These are phyloP conservation scores for Zaprionus africanus DNA, from an alignment of 1,140 invertebrate species.

Conservation along the genomic window DNA sequence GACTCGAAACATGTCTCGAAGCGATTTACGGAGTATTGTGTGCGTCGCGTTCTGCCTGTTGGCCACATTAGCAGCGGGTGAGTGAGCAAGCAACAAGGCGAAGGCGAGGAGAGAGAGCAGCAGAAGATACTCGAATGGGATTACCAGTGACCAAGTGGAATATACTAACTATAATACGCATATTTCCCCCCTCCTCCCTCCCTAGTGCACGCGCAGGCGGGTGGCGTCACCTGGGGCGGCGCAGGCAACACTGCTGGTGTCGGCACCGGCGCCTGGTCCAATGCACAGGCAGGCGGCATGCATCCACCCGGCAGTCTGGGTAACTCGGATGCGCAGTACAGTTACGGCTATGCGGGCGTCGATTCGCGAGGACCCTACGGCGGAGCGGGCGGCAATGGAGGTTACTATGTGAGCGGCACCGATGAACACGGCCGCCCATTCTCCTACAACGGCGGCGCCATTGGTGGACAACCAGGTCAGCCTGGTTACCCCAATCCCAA, in stretches of 20 bases:
- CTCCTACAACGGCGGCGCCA: conserved; percentile 53
- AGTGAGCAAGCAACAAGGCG: conserved; percentile 24
- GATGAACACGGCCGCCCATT: conserved; percentile 71
- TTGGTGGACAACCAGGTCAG: conserved; percentile 40
- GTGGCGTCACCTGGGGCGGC: conserved; percentile 26
- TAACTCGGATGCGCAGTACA: conserved; percentile 56
- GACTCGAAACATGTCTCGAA: conserved; percentile 63
- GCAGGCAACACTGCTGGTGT: conserved; percentile 27
- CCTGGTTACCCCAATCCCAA: conserved; percentile 53
- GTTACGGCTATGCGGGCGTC: conserved; percentile 70
- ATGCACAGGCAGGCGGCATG: conserved; percentile 58
- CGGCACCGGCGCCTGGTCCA: conserved; percentile 38
- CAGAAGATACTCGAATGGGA: conserved; percentile 5
- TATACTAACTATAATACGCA: neutral
- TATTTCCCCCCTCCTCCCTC: neutral
- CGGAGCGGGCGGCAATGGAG: conserved; percentile 71
- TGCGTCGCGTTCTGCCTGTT: conserved; percentile 30
- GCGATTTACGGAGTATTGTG: conserved; percentile 32
- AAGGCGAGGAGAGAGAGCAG: too few relatives aligned
- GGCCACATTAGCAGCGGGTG: conserved; percentile 50
- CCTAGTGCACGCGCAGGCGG: conserved; percentile 28
- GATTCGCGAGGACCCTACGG: conserved; percentile 69
- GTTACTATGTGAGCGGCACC: conserved; percentile 69
- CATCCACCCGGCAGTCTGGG: conserved; percentile 61
- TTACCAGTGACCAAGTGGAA: conserved; percentile 33